phyloP scores from a whole-genome alignment of 2,797 vertebrate species.

The Gorsachius magnificus region DNA sequence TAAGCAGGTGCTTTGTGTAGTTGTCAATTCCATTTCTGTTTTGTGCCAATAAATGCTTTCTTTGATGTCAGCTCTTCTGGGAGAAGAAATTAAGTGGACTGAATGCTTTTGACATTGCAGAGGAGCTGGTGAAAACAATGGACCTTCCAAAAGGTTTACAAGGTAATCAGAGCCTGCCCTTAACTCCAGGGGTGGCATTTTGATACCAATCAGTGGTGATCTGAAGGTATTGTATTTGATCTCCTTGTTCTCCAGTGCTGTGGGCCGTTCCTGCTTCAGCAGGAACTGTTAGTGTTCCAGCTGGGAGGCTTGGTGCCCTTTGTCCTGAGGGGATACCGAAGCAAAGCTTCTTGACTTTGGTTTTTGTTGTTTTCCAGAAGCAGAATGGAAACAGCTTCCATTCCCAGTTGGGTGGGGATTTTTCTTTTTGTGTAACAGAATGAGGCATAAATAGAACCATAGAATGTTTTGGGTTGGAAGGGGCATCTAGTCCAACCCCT shows the following conservation, averaged over 20 bases:
- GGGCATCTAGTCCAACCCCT: too few relatives aligned
- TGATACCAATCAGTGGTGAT: not conserved
- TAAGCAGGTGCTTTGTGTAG: not conserved
- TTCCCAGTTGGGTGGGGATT: not conserved
- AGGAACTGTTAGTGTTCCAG: not conserved
- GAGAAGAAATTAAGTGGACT: slow-evolving; percentile 97
- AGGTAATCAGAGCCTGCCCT: slow-evolving; percentile 75
- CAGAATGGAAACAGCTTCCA: not conserved
- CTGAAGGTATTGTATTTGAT: not conserved
- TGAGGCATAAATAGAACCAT: not conserved
- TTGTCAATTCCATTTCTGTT: not conserved
- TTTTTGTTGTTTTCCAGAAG: not conserved
- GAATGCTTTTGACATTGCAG: slow-evolving; percentile 96
- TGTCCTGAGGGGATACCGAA: not conserved
- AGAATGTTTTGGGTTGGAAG: too few relatives aligned
- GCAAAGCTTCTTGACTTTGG: not conserved
- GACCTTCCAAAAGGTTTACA: slow-evolving; percentile 97
- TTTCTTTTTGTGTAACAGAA: not conserved
- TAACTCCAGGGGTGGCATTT: not conserved
- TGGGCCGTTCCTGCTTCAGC: not conserved
- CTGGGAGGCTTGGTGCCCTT: not conserved
- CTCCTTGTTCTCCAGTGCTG: not conserved
- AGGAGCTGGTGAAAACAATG: slow-evolving; percentile 98
- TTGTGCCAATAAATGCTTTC: not conserved
- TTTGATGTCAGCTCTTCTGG: slow-evolving; percentile 90